Evolutionary conservation across 1,140 invertebrate species (phyloP), one percentile per base, ranked within the genome.

Genomic region (Sycophaga agraensis): DNA sequence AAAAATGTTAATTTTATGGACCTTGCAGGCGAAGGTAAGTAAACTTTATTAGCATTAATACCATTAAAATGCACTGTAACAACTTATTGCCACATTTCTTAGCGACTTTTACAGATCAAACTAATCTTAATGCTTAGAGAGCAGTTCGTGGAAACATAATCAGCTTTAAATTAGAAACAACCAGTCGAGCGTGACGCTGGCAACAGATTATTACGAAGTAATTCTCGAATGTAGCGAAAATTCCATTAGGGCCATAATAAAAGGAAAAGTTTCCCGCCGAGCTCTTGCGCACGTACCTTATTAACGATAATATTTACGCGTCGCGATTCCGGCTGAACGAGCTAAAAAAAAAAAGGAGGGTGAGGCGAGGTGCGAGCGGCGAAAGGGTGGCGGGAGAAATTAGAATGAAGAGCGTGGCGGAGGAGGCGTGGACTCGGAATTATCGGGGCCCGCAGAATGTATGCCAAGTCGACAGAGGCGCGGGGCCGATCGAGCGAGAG

Each of bases 221-320:
- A 51, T 51, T 51, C 6, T 37, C 6, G 37, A 59, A 60, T 50
- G 66, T 64, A 61, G 63, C 55, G 60, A 64, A 64, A 61, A 64
- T 67, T 62, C 61, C 68, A 73, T 70, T 71, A 68, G n/a, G n/a
- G n/a, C 64, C 57, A 66, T 65, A 65, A 57, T 66, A 71, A 71
- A 64, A 2, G 21, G 17, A 58, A 70, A 67, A 64, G 59, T 68
- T 63, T 67, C 62, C 49, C 49, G 61, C 63, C 70, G 67, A 17
- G 1, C 16, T 22, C 19, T 62, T 53, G 59, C 28, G 40, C 59
- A 65, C 64, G 59, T 66, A 72, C 42, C 70, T 74, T 74, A 73
- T 76, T 74, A 74, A 63, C 57, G 42, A 57, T 49, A 66, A 62
- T 72, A 76, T 74, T 76, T 73, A 75, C 67, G 69, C 63, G 55